phyloP scores from a whole-genome alignment of 2,888 invertebrate species.

The Anoncus sp. region DNA sequence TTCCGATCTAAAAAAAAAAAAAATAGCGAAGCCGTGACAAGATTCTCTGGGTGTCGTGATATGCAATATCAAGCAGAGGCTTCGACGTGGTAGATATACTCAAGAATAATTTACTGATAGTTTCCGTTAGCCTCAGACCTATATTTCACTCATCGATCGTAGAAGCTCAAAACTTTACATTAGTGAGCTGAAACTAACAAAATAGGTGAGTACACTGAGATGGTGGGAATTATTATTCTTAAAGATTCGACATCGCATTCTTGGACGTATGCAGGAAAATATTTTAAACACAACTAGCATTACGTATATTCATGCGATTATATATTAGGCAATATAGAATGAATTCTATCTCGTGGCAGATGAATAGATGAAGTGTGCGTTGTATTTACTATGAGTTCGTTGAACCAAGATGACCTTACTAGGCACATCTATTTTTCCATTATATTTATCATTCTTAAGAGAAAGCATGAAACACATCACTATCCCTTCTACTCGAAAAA shows the following conservation, averaged over 20 bases:
- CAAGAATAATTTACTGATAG: slow-evolving; percentile 22
- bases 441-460: background rate
- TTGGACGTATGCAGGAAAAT: background rate
- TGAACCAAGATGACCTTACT: background rate
- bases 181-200: slow-evolving; percentile 18
- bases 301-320: background rate
- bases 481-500: slow-evolving; percentile 1
- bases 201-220: slow-evolving; percentile 1
- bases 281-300: background rate
- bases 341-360: background rate
- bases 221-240: background rate
- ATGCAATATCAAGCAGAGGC: slow-evolving; percentile 27
- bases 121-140: background rate
- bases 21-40: slow-evolving; percentile 5
- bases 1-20: slow-evolving; percentile 15
- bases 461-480: background rate
- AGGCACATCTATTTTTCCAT: background rate
- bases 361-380: too few species aligned
- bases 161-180: background rate
- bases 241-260: background rate
- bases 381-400: background rate
- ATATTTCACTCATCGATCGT: background rate
- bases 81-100: slow-evolving; percentile 16
- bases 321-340: background rate
- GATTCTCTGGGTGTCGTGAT: slow-evolving; percentile 14